Evolutionary conservation across 2,797 vertebrate genomes (phyloP), one percentile per base, ranked within the genome.

Genomic region (Arremon aurantiirostris): DNA sequence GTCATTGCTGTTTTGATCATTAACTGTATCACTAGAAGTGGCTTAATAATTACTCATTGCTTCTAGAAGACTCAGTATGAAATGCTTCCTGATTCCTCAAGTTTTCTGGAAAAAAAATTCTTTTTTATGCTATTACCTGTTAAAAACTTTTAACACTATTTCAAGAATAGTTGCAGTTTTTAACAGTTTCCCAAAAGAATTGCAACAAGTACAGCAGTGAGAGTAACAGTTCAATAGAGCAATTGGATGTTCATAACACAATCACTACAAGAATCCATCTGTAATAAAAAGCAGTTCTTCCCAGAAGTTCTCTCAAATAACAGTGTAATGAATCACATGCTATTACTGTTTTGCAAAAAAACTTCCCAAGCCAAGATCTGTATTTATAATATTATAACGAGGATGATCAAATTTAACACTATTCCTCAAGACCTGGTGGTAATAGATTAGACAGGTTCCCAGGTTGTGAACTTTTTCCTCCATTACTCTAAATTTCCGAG

Each of bases 1-100:
- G 55, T 91, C 63, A 84, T 69, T 52, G 39, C 66, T 78, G 93
- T 95, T 96, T 95, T 96, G 95, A 94, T 95, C 85, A 72, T 83
- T 95, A 92, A 84, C 91, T 86, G 78, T 91, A 93, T 96, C 94
- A 96, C 93, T 89, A 81, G 65, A 92, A 86, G 56, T 32, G 39
- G 79, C 42, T 97, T 97, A 93, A 97, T 94, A 86, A 95, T 92
- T 95, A 88, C 15, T 88, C 69, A 68, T 46, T 89, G 59, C 78
- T 95, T 92, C 87, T 90, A 72, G 63, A 93, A 83, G 44, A 28
- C 50, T 86, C 68, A 61, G 39, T 35, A 88, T 44, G 41, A 93
- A 68, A 57, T n/a, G 73, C 30, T 61, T 92, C 55, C 64, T 63
- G 78, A 61, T 75, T 80, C 24, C 60, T 66, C 28, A 47, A 28